Conservation (phyloP, 2,888 invertebrate genomes). For the Tenthredo scrophulariae region DNA sequence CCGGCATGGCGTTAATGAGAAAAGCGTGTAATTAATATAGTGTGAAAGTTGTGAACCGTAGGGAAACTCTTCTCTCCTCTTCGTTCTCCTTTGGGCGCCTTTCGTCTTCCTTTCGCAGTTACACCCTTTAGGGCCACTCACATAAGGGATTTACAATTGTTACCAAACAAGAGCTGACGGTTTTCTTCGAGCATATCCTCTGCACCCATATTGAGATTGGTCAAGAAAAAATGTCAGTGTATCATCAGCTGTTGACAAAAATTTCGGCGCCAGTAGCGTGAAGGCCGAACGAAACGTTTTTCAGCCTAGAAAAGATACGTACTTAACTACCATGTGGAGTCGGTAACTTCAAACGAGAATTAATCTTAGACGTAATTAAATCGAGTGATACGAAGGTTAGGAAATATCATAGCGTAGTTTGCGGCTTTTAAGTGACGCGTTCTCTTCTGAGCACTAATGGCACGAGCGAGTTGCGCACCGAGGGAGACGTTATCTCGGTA, state of each 20-base stretch:
- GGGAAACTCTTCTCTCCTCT: slow-evolving; percentile 14
- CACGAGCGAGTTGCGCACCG: slow-evolving; percentile 15
- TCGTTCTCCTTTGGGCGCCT: neutral
- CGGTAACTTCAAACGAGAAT: slow-evolving; percentile 38
- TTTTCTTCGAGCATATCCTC: neutral
- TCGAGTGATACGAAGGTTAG: slow-evolving; percentile 42
- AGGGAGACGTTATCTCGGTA: slow-evolving; percentile 34
- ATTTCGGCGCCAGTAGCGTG: neutral
- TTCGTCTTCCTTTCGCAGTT: neutral
- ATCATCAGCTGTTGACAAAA: slow-evolving; percentile 3
- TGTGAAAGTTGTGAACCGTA: slow-evolving; percentile 37
- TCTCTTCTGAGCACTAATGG: slow-evolving; percentile 39
- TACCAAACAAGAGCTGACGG: neutral
- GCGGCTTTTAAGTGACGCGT: slow-evolving; percentile 23
- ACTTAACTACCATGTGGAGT: neutral
- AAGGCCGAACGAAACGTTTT: slow-evolving; percentile 1
- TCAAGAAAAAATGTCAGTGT: neutral
- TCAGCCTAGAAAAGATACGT: neutral
- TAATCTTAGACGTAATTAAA: slow-evolving; percentile 34
- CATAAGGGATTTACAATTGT: neutral
- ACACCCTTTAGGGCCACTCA: neutral
- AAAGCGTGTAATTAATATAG: slow-evolving; percentile 52
- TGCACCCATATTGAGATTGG: neutral
- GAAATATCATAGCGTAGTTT: slow-evolving; percentile 14
- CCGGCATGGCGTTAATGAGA: slow-evolving; percentile 35